Base-by-base conservation (phyloP, 2,888 invertebrate genomes). In the Tiphia femorata region DNA sequence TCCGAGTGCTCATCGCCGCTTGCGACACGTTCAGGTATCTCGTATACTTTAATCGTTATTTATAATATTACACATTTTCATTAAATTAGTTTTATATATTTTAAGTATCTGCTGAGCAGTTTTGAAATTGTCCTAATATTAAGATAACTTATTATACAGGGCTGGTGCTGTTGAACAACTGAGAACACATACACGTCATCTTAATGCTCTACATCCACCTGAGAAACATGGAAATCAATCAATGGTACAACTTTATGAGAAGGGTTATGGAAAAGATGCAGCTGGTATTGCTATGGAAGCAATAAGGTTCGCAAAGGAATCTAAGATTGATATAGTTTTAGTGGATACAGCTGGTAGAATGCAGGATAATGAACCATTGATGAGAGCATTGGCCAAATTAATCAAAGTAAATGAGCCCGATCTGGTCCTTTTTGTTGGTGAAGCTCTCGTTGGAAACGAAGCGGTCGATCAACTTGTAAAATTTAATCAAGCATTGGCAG, bases 281-380 rank as follows among this genome's bases (percentile, higher is more conserved):
- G 98, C 99, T 7, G 97, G 96, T 12, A 97, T 99, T 70, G 98
- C 99, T 0, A 92, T 95, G 92, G 97, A 98, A 82, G 98, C 98
- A 0, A 97, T 99, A 65, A 91, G 92, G 51, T 92, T 87, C 84
- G 97, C 98, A 0, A 88, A 89, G 47, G 96, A 97, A 75, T 86
- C 89, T 0, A 88, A 86, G 49, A 88, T 94, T 50, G 97, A 99
- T 85, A 90, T 98, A 7, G 98, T 98, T 0, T 86, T 99, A n/a
- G 90, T 99, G 14, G 99, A 99, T 84, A 99, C 99, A 0, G 99
- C 99, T 29, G 99, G 99, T n/a, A 89, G 99, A 58, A 99, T 99
- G 99, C 99, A 99, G 85, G 98, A 99, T 86, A 99, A 99, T 84
- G 98, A 98, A 81, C 99, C 99, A 0, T 86, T 99, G 33, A 99